Base-by-base conservation (phyloP, 2,113 vertebrate species). In the Notothenia coriiceps region DNA sequence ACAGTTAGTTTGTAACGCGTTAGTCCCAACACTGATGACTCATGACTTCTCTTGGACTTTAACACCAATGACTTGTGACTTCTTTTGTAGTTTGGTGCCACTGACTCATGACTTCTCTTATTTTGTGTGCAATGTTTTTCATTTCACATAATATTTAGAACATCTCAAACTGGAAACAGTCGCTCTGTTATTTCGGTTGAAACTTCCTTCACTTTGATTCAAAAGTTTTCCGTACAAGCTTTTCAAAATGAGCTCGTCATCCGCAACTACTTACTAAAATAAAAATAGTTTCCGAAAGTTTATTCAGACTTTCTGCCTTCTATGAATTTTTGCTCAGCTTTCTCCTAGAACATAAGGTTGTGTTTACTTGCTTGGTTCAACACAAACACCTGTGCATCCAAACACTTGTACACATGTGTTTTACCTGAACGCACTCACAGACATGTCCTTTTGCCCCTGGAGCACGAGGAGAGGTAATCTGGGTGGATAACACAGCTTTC, bases 401-500 rank as follows among this genome's bases (percentile, higher is more conserved):
- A 20, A 59, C 29, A 22, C 66, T 44, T 29, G 43, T 67, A 75
- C 62, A 71, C 35, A 49, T 70, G 12, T 55, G 25, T 40, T 40
- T 40, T 59, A 70, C 79, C 55, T 83, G 64, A 44, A 65, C 33
- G 1, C 25, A 74, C 52, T 82, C 47, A 74, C 20, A 72, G 47
- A 63, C 43, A 46, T 44, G 64, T 74, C 56, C 51, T 40, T 78
- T 75, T 86, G 74, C 62, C 82, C 86, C 79, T 49, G 50, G 54
- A 85, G 73, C 82, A 88, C 64, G 57, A 80, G 82, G 80, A 82
- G 69, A 60, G 51, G 69, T 89, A 86, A 91, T 89, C 83, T 85
- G 66, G 66, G 64, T 46, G 83, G 81, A 88, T 87, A 87, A 84
- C 67, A n/a, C 22, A 70, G 70, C 69, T 75, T 84, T 82, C 80